Evolutionary conservation across 2,113 vertebrate species (phyloP).

Genomic region (Xenopus borealis): DNA sequence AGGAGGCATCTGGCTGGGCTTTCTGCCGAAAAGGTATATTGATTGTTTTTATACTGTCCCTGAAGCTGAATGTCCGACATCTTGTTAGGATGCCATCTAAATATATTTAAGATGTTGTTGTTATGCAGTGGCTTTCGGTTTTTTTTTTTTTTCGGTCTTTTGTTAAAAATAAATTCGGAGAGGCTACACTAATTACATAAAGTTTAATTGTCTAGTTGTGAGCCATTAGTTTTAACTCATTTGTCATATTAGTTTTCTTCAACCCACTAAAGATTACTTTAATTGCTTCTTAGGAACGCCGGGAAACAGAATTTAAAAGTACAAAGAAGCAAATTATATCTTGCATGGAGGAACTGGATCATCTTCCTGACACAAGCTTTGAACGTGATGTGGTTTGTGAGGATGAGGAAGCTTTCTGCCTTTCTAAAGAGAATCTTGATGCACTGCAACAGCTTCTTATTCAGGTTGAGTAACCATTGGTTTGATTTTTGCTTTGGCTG

Average conservation of each 20-base stretch:
- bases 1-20: conserved; percentile 65
- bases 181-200: too few relatives aligned
- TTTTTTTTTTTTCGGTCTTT: too few relatives aligned
- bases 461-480: conserved; percentile 61
- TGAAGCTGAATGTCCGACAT: too few relatives aligned
- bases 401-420: conserved; percentile 79
- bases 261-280: too few relatives aligned
- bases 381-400: conserved; percentile 82
- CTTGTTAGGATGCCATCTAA: too few relatives aligned
- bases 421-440: conserved; percentile 79
- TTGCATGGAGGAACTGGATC: conserved; percentile 83
- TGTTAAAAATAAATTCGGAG: too few relatives aligned
- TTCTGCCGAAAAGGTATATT: conserved; percentile 72
- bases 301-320: conserved; percentile 70
- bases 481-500: too few relatives aligned
- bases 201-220: too few relatives aligned
- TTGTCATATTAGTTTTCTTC: too few relatives aligned
- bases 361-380: conserved; percentile 80
- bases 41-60: background rate
- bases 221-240: too few relatives aligned
- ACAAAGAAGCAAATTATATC: conserved; percentile 75
- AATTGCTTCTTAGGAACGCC: conserved; percentile 59
- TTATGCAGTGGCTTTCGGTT: too few relatives aligned
- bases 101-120: too few relatives aligned
- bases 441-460: conserved; percentile 74